These are phyloP conservation scores for Hofmannophila pseudospretella DNA, from an alignment of 2,888 invertebrate species.

Conservation along the genomic window DNA sequence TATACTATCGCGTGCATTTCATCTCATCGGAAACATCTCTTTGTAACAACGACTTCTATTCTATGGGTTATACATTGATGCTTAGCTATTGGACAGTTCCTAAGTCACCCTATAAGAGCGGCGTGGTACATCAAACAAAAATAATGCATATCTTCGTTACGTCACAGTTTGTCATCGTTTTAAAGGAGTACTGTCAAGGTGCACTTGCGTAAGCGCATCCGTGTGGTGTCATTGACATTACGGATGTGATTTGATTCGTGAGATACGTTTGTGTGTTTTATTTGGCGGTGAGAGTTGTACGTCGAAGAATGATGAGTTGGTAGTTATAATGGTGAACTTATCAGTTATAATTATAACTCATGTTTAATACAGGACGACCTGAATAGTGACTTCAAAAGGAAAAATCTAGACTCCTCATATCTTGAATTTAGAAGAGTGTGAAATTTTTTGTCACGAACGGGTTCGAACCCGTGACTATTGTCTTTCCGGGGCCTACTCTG, in stretches of 20 bases:
- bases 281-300: conserved; percentile 38
- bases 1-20: conserved; percentile 62
- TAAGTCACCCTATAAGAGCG: neutral
- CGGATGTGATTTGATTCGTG: conserved; percentile 51
- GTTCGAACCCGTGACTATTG: no score
- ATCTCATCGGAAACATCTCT: conserved; percentile 48
- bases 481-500: no score
- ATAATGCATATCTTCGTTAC: conserved; percentile 36
- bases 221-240: conserved; percentile 70
- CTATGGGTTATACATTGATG: conserved; percentile 1
- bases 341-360: no score
- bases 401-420: no score
- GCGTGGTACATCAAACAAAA: conserved; percentile 22
- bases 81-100: neutral
- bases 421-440: no score
- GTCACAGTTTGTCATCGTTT: conserved; percentile 48
- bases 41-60: conserved; percentile 6
- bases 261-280: conserved; percentile 36
- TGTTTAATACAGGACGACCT: no score
- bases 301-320: conserved; percentile 1
- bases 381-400: no score
- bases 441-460: no score
- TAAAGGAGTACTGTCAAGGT: conserved; percentile 64
- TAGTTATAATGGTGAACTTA: neutral
- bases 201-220: conserved; percentile 64